A percentile compares a stretch with the other conserved stretches of the same genome.
Conservation (phyloP, 1,140 invertebrate species). For the Oppia nitens region DNA sequence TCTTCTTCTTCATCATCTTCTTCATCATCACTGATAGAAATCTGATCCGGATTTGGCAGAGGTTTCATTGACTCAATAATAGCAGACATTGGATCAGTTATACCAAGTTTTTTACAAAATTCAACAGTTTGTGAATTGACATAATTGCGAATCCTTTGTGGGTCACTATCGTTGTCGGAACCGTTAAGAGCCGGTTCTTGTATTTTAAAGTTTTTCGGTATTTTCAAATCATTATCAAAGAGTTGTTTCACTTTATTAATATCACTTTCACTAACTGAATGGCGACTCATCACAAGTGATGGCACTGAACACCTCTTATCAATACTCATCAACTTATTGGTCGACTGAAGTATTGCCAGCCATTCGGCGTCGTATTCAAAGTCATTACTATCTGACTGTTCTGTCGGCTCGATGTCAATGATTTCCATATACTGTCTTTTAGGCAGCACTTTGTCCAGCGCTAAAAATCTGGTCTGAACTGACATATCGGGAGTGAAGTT, state of each 20-base stretch:
- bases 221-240: constrained; percentile 44
- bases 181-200: constrained; percentile 43
- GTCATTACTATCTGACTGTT: constrained; percentile 16
- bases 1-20: constrained; percentile 7
- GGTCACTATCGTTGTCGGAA: constrained; percentile 26
- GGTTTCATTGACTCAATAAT: background rate
- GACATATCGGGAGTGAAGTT: constrained; percentile 33
- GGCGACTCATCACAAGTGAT: background rate
- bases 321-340: constrained; percentile 68
- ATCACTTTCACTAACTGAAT: constrained; percentile 44
- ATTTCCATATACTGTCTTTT: constrained; percentile 63
- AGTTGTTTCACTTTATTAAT: constrained; percentile 41
- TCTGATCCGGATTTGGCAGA: constrained; percentile 8
- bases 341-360: constrained; percentile 66
- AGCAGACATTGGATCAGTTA: constrained; percentile 46
- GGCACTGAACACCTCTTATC: constrained; percentile 32
- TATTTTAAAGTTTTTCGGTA: constrained; percentile 56
- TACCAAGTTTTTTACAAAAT: constrained; percentile 58
- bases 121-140: constrained; percentile 62
- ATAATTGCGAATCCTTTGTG: constrained; percentile 26
- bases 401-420: constrained; percentile 17
- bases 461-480: constrained; percentile 68
- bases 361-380: constrained; percentile 82
- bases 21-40: constrained; percentile 6
- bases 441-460: constrained; percentile 88